Evolutionary conservation across 2,888 invertebrate species (phyloP).

Genomic region (Acrobasis repandana): DNA sequence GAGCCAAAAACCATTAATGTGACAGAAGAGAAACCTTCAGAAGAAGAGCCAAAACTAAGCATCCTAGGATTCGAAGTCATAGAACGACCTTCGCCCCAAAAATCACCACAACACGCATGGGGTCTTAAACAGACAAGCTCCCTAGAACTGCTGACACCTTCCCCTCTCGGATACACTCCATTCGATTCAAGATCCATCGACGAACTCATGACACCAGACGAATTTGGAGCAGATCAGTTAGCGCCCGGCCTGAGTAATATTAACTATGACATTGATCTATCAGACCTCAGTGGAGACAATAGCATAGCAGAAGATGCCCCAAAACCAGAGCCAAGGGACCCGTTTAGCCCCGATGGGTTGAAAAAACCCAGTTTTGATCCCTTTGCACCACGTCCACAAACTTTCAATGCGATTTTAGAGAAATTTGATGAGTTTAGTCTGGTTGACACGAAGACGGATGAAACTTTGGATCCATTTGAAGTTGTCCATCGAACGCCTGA

Average conservation of each 20-base stretch:
- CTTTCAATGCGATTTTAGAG: conserved; percentile 50
- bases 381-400: conserved; percentile 70
- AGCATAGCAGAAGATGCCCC: conserved; percentile 84
- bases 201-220: conserved; percentile 84
- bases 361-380: conserved; percentile 70
- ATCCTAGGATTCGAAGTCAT: conserved; percentile 61
- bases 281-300: conserved; percentile 88
- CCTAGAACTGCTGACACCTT: conserved; percentile 83
- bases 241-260: conserved; percentile 86
- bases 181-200: conserved; percentile 84
- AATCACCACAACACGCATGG: conserved; percentile 61
- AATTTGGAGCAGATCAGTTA: conserved; percentile 77
- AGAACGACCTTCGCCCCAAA: conserved; percentile 60
- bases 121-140: conserved; percentile 64
- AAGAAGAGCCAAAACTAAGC: conserved; percentile 54
- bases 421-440: conserved; percentile 67
- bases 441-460: conserved; percentile 43
- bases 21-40: conserved; percentile 11
- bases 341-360: conserved; percentile 80
- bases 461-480: conserved; percentile 57
- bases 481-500: conserved; percentile 53
- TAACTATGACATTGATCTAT: conserved; percentile 90
- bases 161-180: conserved; percentile 79
- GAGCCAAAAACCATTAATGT: not conserved
- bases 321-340: conserved; percentile 72